phyloP scores from a whole-genome alignment of 2,113 vertebrate species.

The Perca flavescens region DNA sequence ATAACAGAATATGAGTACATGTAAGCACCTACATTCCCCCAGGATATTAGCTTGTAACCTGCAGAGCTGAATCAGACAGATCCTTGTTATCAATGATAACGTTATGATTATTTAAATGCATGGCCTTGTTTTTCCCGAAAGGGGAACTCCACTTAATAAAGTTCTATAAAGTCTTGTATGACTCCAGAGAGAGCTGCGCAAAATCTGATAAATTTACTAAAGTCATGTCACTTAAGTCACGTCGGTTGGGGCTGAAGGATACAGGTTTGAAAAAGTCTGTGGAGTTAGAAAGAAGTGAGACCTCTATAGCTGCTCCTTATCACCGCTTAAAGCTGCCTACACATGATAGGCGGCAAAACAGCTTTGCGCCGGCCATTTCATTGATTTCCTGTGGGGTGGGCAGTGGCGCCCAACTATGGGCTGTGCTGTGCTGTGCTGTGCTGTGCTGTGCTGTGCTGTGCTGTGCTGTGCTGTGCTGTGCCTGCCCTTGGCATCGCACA shows the following conservation, averaged over 20 bases:
- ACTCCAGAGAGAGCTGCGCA: neutral
- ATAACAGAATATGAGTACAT: neutral
- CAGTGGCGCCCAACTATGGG: too few species aligned
- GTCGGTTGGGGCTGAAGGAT: too few species aligned
- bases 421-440: too few species aligned
- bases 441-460: too few species aligned
- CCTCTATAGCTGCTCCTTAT: neutral
- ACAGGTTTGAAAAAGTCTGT: neutral
- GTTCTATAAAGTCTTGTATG: too few species aligned
- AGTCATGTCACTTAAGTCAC: neutral
- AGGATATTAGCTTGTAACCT: neutral
- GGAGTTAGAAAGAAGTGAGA: neutral
- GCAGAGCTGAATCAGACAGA: neutral
- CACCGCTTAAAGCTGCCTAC: neutral
- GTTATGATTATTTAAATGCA: neutral
- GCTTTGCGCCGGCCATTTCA: too few species aligned
- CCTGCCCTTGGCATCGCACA: too few species aligned
- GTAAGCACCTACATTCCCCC: neutral
- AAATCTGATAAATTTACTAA: neutral
- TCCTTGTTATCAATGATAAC: neutral
- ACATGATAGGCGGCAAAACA: too few species aligned
- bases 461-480: too few species aligned
- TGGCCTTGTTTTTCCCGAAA: neutral
- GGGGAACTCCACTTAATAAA: neutral
- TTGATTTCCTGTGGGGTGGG: too few species aligned